Conservation (phyloP, 1,140 invertebrate species). For the Tetramorium alpestre region DNA sequence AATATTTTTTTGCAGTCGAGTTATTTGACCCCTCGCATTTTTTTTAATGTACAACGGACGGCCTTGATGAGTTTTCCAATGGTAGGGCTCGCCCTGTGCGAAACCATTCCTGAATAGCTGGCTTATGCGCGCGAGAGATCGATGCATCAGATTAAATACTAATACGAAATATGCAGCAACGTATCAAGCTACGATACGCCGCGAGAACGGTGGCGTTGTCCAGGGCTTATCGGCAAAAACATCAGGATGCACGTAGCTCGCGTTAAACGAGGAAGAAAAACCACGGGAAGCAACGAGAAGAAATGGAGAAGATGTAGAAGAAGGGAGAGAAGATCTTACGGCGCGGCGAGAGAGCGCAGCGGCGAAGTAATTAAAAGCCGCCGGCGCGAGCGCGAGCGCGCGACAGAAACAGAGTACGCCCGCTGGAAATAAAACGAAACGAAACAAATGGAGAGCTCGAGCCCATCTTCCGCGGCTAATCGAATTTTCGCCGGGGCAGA, state of each 20-base stretch:
- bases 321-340: slow-evolving; percentile 44
- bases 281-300: slow-evolving; percentile 7
- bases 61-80: slow-evolving; percentile 17
- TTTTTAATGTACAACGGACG: background rate
- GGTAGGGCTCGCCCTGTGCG: slow-evolving; percentile 2
- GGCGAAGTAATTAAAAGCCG: slow-evolving; percentile 76
- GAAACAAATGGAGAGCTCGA: slow-evolving; percentile 81
- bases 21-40: slow-evolving; percentile 10
- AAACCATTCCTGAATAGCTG: slow-evolving; percentile 29
- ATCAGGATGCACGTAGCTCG: slow-evolving; percentile 35
- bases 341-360: slow-evolving; percentile 18
- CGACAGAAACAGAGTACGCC: slow-evolving; percentile 50
- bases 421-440: slow-evolving; percentile 63
- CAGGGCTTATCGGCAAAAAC: slow-evolving; percentile 49
- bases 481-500: slow-evolving; percentile 84
- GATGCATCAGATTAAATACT: slow-evolving; percentile 30
- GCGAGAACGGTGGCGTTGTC: slow-evolving; percentile 31
- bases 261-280: slow-evolving; percentile 45
- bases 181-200: background rate
- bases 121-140: slow-evolving; percentile 36
- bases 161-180: slow-evolving; percentile 38
- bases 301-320: slow-evolving; percentile 42
- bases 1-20: slow-evolving; percentile 35
- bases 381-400: slow-evolving; percentile 69
- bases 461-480: slow-evolving; percentile 84